Conservation (phyloP, 2,888 invertebrate genomes). For the Orchestes rusci region DNA sequence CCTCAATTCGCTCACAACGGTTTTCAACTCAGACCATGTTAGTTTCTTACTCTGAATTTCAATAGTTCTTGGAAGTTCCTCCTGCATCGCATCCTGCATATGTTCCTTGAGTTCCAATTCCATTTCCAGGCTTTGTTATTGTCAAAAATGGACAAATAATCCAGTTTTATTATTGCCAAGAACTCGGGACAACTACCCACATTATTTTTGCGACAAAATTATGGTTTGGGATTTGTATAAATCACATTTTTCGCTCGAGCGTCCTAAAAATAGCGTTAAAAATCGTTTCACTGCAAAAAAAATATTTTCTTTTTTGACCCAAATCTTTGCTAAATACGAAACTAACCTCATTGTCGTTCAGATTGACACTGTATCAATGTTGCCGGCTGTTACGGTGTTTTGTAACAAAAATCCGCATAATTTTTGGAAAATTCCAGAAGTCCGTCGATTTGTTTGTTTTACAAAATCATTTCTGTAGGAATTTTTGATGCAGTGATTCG, state of each 20-base stretch:
- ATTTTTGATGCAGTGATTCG: no score
- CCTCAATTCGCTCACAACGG: constrained; percentile 72
- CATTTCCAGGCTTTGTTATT: no score
- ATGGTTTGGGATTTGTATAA: constrained; percentile 8
- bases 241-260: constrained; percentile 12
- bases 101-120: constrained; percentile 11
- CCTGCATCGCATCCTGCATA: constrained; percentile 7
- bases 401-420: no score
- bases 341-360: constrained; percentile 17
- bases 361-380: constrained; percentile 8
- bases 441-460: no score
- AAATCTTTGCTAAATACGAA: constrained; percentile 18
- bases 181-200: constrained; percentile 10
- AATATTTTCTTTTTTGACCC: constrained; percentile 23
- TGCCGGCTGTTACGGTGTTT: constrained; percentile 15
- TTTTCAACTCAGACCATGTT: constrained; percentile 74
- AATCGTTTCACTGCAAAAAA: constrained; percentile 9
- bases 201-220: constrained; percentile 10
- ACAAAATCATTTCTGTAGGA: no score
- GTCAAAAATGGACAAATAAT: no score
- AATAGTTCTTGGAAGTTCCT: constrained; percentile 12
- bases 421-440: no score
- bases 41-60: constrained; percentile 35
- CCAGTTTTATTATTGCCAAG: no score
- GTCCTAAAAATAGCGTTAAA: constrained; percentile 19